phyloP scores from a whole-genome alignment of 2,888 invertebrate species.

The Cyaniris semiargus region DNA sequence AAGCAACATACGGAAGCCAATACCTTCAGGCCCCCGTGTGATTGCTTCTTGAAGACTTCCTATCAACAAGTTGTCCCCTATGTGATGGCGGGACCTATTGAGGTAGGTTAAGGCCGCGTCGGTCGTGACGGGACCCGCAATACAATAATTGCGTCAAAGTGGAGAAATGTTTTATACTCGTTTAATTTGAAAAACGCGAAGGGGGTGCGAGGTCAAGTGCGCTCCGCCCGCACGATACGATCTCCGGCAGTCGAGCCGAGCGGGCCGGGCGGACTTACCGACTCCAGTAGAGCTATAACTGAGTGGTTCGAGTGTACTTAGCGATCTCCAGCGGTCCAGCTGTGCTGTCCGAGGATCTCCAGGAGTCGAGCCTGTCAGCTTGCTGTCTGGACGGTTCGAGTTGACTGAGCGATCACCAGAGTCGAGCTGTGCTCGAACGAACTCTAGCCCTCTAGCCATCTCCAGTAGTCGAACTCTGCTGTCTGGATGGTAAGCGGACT shows the following conservation, averaged over 20 bases:
- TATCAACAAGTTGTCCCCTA: constrained; percentile 1
- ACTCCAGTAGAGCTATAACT: neutral
- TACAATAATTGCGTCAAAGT: constrained; percentile 67
- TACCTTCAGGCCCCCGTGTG: no score
- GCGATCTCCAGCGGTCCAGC: neutral
- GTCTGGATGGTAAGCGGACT: no score
- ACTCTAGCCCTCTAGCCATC: no score
- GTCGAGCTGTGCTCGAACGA: no score
- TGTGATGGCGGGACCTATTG: neutral
- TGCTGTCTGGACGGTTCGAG: neutral
- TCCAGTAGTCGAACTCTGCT: no score
- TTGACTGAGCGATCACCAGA: neutral
- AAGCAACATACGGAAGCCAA: neutral
- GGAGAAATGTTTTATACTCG: constrained; percentile 55
- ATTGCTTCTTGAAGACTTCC: neutral
- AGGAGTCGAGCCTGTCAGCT: neutral
- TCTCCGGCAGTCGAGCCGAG: constrained; percentile 67
- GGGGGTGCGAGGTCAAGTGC: constrained; percentile 79
- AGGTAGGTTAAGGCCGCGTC: neutral
- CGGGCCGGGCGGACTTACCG: constrained; percentile 37
- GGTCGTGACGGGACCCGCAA: constrained; percentile 41
- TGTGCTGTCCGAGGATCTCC: neutral
- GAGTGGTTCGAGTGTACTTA: neutral
- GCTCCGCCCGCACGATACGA: constrained; percentile 76
- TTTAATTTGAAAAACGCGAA: constrained; percentile 79